These are phyloP conservation scores for Drosophila santomea DNA, from an alignment of 1,140 invertebrate species.

Conservation along the genomic window DNA sequence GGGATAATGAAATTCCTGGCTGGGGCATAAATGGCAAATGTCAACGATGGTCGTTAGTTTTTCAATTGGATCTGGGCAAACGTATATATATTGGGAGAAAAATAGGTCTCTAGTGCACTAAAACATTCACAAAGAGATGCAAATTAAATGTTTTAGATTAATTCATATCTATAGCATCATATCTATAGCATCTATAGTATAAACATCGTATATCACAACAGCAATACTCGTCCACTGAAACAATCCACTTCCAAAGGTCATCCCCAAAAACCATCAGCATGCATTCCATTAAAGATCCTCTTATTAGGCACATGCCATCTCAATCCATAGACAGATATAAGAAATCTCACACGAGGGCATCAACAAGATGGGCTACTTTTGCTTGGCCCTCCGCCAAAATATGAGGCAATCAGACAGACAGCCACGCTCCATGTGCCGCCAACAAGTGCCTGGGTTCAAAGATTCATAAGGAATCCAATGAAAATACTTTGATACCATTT, in stretches of 20 bases:
- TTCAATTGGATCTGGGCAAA: neutral
- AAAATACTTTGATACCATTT: constrained; percentile 44
- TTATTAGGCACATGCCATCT: constrained; percentile 11
- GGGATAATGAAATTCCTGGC: constrained; percentile 48
- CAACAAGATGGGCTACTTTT: constrained; percentile 25
- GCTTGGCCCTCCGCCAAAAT: constrained; percentile 34
- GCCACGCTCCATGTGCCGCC: constrained; percentile 41
- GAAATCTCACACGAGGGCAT: constrained; percentile 17
- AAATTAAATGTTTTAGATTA: too few species aligned
- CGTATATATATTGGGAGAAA: neutral
- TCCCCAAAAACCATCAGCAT: constrained; percentile 16
- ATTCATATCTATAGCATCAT: neutral
- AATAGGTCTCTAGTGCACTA: too few species aligned
- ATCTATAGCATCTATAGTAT: neutral
- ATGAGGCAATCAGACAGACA: constrained; percentile 10
- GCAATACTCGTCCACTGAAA: neutral
- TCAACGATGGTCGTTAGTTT: neutral
- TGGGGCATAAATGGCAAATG: constrained; percentile 4
- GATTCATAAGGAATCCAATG: constrained; percentile 35
- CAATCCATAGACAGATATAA: constrained; percentile 3
- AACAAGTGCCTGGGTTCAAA: constrained; percentile 28
- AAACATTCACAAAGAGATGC: neutral
- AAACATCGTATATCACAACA: neutral
- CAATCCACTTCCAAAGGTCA: neutral
- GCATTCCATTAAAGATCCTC: constrained; percentile 14